phyloP scores from a whole-genome alignment of 1,140 invertebrate genomes.

The Diploscapter pachys region DNA sequence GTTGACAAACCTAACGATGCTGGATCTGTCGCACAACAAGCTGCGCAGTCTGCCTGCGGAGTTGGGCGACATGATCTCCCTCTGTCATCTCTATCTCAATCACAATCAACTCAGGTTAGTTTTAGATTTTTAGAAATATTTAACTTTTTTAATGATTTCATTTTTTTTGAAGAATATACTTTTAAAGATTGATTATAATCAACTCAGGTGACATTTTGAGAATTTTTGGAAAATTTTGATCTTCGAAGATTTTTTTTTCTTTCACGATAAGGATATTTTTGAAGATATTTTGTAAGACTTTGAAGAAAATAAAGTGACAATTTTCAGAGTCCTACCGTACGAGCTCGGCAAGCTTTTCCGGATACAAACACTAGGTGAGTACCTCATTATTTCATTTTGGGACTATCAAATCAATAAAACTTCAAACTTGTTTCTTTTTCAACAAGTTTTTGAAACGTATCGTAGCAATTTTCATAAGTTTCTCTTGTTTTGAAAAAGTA shows the following conservation, averaged over 20 bases:
- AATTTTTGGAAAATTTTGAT: no score
- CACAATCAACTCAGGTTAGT: conserved; percentile 75
- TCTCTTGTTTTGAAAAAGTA: background rate
- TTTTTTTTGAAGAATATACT: no score
- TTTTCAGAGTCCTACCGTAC: conserved; percentile 77
- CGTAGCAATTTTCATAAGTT: background rate
- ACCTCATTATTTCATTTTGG: background rate
- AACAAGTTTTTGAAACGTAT: no score
- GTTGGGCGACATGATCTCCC: conserved; percentile 82
- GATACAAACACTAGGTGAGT: conserved; percentile 70
- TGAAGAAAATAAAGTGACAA: no score
- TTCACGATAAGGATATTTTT: no score
- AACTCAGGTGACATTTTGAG: no score
- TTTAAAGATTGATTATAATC: no score
- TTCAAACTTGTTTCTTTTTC: no score
- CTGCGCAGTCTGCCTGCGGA: conserved; percentile 86
- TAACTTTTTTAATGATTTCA: no score
- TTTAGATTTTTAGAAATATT: no score
- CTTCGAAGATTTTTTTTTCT: no score
- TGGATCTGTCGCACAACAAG: conserved; percentile 92
- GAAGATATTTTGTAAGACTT: no score
- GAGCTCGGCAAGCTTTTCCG: conserved; percentile 97
- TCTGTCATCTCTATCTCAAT: conserved; percentile 87
- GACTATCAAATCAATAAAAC: background rate
- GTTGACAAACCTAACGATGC: conserved; percentile 69